A percentile compares a stretch with the other conserved stretches of the same genome.
Evolutionary conservation across 1,140 invertebrate genomes (phyloP).

Genomic region (Bombus sibiricus): DNA sequence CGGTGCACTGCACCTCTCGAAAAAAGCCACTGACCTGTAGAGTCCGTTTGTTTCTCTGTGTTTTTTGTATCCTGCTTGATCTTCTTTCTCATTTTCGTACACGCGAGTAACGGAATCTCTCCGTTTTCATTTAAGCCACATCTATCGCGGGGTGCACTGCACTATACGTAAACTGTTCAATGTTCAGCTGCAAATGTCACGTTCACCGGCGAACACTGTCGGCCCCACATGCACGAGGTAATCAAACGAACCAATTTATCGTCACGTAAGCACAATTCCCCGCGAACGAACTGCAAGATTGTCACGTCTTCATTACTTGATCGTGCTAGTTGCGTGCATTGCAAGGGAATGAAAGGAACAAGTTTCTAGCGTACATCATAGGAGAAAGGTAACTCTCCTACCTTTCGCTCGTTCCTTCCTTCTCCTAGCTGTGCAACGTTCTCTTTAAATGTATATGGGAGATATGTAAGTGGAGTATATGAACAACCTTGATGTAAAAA

Average conservation of each 20-base stretch:
- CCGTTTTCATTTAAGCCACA: neutral
- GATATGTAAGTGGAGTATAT: neutral
- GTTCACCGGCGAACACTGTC: neutral
- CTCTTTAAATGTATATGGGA: neutral
- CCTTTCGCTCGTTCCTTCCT: conserved; percentile 53
- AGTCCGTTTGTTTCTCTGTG: neutral
- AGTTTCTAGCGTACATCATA: conserved; percentile 48
- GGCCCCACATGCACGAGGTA: too few species aligned
- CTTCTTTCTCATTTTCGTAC: neutral
- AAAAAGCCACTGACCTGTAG: conserved; percentile 35
- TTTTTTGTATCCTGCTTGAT: neutral
- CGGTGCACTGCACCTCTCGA: neutral
- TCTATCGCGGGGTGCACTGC: neutral
- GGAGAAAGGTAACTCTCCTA: conserved; percentile 64
- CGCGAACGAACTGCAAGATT: neutral
- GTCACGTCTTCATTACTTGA: neutral
- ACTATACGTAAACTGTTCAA: neutral
- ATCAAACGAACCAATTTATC: neutral
- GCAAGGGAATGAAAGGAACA: conserved; percentile 25
- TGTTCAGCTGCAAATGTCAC: neutral
- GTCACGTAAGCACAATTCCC: neutral
- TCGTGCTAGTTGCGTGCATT: neutral
- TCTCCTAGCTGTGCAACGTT: neutral
- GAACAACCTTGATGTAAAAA: neutral
- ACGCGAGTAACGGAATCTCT: neutral